These are phyloP conservation scores for Andrena praecox DNA, from an alignment of 2,888 invertebrate genomes.

Conservation along the genomic window DNA sequence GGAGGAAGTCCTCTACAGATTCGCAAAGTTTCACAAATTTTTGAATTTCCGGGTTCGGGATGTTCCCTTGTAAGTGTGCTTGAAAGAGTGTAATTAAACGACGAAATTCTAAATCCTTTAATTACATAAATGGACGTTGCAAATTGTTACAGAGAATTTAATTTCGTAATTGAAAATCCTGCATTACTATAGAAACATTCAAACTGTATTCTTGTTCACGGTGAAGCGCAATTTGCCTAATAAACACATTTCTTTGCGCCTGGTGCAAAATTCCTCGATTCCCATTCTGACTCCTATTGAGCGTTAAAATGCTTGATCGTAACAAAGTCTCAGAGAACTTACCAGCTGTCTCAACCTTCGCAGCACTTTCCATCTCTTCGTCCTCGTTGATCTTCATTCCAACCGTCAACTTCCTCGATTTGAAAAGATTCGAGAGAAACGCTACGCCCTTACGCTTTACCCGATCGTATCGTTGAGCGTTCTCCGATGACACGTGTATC, in stretches of 20 bases:
- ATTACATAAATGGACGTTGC: neutral
- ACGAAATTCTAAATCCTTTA: neutral
- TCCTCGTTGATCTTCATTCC: conserved; percentile 83
- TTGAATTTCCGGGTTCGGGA: too few relatives aligned
- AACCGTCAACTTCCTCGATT: conserved; percentile 78
- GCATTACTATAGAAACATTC: too few relatives aligned
- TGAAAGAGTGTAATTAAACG: neutral
- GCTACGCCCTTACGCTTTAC: conserved; percentile 82
- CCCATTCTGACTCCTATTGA: neutral
- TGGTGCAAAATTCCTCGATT: neutral
- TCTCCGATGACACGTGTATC: conserved; percentile 82
- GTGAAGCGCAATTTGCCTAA: too few relatives aligned
- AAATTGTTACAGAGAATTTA: neutral
- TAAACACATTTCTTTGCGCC: too few relatives aligned
- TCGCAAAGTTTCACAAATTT: too few relatives aligned
- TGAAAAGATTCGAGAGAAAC: conserved; percentile 81
- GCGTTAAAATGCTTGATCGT: too few relatives aligned
- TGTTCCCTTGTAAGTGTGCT: neutral
- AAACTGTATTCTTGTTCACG: too few relatives aligned
- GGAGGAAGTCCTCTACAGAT: too few relatives aligned
- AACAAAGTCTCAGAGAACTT: conserved; percentile 34
- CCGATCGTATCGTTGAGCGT: conserved; percentile 80
- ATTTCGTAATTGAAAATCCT: neutral
- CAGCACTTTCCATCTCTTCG: conserved; percentile 80
- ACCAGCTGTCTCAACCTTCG: conserved; percentile 82